These are phyloP conservation scores for Oncorhynchus mykiss DNA, from an alignment of 2,113 vertebrate species.

Conservation along the genomic window DNA sequence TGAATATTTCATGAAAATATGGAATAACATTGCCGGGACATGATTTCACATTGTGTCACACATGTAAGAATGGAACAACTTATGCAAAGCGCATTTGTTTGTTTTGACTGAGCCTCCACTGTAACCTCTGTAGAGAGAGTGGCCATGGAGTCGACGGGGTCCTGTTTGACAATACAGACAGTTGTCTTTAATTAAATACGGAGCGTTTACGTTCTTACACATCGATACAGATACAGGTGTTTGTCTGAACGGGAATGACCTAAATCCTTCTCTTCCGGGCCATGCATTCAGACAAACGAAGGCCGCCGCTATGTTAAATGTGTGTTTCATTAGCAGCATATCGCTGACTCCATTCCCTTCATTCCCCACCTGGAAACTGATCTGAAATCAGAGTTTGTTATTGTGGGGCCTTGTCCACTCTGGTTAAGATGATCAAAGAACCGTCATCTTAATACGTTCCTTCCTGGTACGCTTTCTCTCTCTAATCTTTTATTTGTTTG, in stretches of 20 bases:
- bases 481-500: conserved; percentile 47
- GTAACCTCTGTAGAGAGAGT: conserved; percentile 2
- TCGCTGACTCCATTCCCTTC: not conserved
- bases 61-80: no score
- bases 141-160: not conserved
- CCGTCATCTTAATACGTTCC: conserved; percentile 20
- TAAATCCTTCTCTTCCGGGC: conserved; percentile 5
- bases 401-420: conserved; percentile 23
- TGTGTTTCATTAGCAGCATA: conserved; percentile 36
- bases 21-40: no score
- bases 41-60: no score
- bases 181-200: conserved; percentile 35
- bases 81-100: no score
- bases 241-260: conserved; percentile 21
- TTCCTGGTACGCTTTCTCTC: conserved; percentile 8
- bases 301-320: conserved; percentile 12
- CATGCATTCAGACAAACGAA: conserved; percentile 15
- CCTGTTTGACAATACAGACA: conserved; percentile 25
- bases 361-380: conserved; percentile 21
- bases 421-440: conserved; percentile 50
- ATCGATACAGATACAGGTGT: conserved; percentile 30
- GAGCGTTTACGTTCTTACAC: not conserved
- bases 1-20: no score
- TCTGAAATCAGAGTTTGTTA: conserved; percentile 15
- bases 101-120: not conserved